Conservation (phyloP, 2,888 invertebrate species). For the Fabriciana adippe region DNA sequence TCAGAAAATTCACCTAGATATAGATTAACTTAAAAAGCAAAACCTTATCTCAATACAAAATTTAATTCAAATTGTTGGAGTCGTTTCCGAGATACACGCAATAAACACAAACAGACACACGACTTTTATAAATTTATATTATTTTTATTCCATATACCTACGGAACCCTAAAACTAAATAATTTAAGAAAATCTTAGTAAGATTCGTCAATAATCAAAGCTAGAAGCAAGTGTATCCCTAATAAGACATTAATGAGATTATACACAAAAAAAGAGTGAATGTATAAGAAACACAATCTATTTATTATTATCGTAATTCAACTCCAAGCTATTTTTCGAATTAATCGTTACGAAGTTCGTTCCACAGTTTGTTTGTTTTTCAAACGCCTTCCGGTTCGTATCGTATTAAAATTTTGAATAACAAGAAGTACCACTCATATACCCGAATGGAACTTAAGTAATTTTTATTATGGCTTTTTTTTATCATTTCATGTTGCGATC, state of each 20-base stretch:
- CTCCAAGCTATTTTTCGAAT: constrained; percentile 13
- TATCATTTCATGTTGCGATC: no score
- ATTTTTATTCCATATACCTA: no score
- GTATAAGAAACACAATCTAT: background rate
- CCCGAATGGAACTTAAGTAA: background rate
- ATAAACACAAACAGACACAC: no score
- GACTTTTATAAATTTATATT: no score
- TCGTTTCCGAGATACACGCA: no score
- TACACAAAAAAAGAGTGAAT: background rate
- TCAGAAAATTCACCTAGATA: no score
- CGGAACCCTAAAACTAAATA: no score
- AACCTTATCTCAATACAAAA: no score
- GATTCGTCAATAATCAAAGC: background rate
- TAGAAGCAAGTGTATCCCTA: background rate
- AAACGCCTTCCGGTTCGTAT: constrained; percentile 19
- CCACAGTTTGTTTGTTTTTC: constrained; percentile 24
- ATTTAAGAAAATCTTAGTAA: no score
- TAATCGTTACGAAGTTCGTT: constrained; percentile 17
- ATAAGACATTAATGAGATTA: background rate
- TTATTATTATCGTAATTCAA: constrained; percentile 11
- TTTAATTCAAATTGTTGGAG: no score
- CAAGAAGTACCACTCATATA: constrained; percentile 12
- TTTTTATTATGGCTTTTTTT: background rate
- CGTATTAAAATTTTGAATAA: constrained; percentile 21
- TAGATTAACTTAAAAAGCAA: no score